Conservation (phyloP, 2,113 vertebrate genomes). For the Serilophus lunatus region DNA sequence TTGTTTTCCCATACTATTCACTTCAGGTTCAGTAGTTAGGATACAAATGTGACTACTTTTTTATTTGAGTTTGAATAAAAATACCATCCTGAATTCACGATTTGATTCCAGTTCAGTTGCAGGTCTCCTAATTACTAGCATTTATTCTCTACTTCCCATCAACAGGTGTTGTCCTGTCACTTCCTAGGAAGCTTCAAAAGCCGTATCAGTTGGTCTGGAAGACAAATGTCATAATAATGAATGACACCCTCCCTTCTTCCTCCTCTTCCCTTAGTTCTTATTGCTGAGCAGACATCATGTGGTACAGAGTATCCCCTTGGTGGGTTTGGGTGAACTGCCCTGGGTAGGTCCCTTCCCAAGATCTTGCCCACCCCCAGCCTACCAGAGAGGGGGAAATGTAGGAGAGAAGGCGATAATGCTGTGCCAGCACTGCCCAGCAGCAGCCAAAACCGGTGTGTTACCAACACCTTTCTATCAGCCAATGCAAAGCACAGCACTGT, state of each 20-base stretch:
- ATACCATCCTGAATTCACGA: not conserved
- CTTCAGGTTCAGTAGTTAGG: not conserved
- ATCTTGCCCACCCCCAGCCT: not conserved
- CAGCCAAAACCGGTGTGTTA: not conserved
- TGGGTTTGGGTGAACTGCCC: not conserved
- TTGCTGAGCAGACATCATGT: too few relatives aligned
- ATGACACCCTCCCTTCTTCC: fast-evolving
- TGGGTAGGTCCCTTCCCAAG: not conserved
- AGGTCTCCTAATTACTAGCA: not conserved
- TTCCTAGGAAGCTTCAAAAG: not conserved
- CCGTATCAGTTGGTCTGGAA: fast-evolving
- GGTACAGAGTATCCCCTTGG: not conserved
- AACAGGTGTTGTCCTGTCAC: not conserved
- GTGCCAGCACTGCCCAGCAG: not conserved
- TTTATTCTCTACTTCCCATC: not conserved
- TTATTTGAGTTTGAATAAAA: not conserved
- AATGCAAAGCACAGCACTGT: not conserved
- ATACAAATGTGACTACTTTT: not conserved
- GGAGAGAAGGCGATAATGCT: not conserved
- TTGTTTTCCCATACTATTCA: not conserved
- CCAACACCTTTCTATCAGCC: not conserved
- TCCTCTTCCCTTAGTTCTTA: not conserved
- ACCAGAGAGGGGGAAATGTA: not conserved
- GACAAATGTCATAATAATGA: not conserved
- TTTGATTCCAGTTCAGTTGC: not conserved